Conservation (phyloP, 2,888 invertebrate species). For the Drosophila acutilabella region DNA sequence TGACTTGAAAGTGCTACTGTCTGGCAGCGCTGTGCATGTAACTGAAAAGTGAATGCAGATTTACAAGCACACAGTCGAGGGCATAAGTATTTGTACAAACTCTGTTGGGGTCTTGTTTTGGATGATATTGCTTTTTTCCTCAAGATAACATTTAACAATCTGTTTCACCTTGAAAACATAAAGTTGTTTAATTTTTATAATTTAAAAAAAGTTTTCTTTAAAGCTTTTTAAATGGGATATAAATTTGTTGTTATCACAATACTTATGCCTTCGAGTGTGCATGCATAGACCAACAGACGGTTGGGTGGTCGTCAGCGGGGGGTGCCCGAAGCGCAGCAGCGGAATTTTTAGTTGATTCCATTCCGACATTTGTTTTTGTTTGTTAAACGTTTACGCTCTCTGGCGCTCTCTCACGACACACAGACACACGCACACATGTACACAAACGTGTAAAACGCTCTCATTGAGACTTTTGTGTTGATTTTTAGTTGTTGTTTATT, state of each 20-base stretch:
- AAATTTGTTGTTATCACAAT: background rate
- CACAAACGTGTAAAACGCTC: constrained; percentile 31
- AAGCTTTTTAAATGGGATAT: no score
- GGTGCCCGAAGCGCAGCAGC: constrained; percentile 25
- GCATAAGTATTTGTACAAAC: no score
- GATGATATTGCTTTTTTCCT: no score
- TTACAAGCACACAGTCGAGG: constrained; percentile 13
- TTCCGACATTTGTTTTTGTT: constrained; percentile 59
- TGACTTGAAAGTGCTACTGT: constrained; percentile 51
- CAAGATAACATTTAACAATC: no score
- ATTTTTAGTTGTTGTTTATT: constrained; percentile 51
- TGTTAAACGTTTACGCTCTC: constrained; percentile 35
- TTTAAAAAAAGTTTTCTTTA: no score
- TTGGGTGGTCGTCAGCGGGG: background rate
- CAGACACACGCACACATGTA: constrained; percentile 5
- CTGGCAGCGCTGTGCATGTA: constrained; percentile 66
- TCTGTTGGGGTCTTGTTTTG: no score
- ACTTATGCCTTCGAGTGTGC: background rate
- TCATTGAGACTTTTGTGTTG: constrained; percentile 62
- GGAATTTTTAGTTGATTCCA: constrained; percentile 54
- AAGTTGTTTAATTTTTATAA: no score
- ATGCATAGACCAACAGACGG: constrained; percentile 3
- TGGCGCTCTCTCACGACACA: constrained; percentile 20
- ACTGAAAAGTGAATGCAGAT: constrained; percentile 67
- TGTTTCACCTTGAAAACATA: no score